Evolutionary conservation across 2,797 vertebrate genomes (phyloP).

Genomic region (Syngnathus acus): DNA sequence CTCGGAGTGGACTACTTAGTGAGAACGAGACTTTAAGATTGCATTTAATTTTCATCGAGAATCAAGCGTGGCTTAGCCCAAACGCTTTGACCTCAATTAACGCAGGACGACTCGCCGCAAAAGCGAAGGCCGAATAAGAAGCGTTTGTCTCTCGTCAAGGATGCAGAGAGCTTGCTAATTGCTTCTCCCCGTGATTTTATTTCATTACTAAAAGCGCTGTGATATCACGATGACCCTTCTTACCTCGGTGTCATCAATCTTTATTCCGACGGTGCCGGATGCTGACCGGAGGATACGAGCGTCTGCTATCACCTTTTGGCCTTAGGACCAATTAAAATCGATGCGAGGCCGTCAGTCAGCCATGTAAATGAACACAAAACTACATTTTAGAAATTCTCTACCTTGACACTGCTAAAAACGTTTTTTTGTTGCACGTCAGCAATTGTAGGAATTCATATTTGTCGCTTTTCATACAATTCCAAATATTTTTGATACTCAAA

Average conservation of each 20-base stretch:
- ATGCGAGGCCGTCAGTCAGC: not conserved
- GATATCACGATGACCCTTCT: slow-evolving; percentile 23
- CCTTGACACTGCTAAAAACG: not conserved
- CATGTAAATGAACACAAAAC: not conserved
- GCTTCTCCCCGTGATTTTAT: slow-evolving; percentile 33
- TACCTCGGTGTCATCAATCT: slow-evolving; percentile 13
- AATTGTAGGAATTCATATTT: not conserved
- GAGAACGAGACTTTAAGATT: not conserved
- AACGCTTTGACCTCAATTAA: slow-evolving; percentile 59
- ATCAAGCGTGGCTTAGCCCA: slow-evolving; percentile 17
- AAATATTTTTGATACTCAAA: not conserved
- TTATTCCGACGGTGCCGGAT: slow-evolving; percentile 2
- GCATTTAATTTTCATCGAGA: slow-evolving; percentile 19
- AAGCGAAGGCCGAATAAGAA: slow-evolving; percentile 54
- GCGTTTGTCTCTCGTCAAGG: slow-evolving; percentile 31
- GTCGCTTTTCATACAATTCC: not conserved
- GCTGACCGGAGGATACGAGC: not conserved
- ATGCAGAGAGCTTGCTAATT: slow-evolving; percentile 40
- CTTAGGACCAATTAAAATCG: slow-evolving; percentile 1
- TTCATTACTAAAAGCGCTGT: slow-evolving; percentile 23
- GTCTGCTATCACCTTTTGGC: slow-evolving; percentile 2
- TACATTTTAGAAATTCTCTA: not conserved
- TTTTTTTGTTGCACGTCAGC: not conserved
- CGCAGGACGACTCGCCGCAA: slow-evolving; percentile 30
- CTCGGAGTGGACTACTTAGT: not conserved